These are phyloP conservation scores for Decapterus maruadsi DNA, from an alignment of 2,797 vertebrate genomes.

Conservation along the genomic window DNA sequence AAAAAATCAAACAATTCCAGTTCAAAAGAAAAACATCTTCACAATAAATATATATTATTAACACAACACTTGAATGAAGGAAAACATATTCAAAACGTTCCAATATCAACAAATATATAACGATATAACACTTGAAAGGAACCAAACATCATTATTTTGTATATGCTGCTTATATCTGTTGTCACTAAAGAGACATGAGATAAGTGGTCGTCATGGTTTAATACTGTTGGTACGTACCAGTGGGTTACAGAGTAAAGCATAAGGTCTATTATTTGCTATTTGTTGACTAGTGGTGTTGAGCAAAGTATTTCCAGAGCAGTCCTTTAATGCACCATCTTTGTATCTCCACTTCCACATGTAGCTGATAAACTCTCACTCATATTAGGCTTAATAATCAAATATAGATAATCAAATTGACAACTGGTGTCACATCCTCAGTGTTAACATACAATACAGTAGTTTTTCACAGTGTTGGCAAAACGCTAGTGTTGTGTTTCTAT, in stretches of 20 bases:
- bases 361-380: not conserved
- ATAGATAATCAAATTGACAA: not conserved
- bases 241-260: slow-evolving; percentile 8
- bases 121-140: slow-evolving; percentile 47
- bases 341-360: slow-evolving; percentile 28
- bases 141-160: slow-evolving; percentile 5
- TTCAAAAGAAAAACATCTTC: slow-evolving; percentile 45
- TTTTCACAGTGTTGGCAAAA: slow-evolving; percentile 49
- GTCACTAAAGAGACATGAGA: slow-evolving; percentile 32
- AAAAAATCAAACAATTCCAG: slow-evolving; percentile 7
- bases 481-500: slow-evolving; percentile 13
- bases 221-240: slow-evolving; percentile 14
- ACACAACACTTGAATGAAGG: slow-evolving; percentile 24
- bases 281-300: slow-evolving; percentile 21
- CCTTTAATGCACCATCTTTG: not conserved
- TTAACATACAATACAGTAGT: slow-evolving; percentile 38
- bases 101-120: slow-evolving; percentile 34
- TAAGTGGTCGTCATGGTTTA: slow-evolving; percentile 27
- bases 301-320: slow-evolving; percentile 13
- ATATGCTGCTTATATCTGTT: slow-evolving; percentile 7
- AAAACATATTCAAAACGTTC: slow-evolving; percentile 10
- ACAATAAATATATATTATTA: slow-evolving; percentile 71
- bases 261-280: slow-evolving; percentile 10
- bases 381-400: too few relatives aligned
- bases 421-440: slow-evolving; percentile 7